Evolutionary conservation across 2,113 vertebrate genomes (phyloP).

Genomic region (Leucoraja erinaceus): DNA sequence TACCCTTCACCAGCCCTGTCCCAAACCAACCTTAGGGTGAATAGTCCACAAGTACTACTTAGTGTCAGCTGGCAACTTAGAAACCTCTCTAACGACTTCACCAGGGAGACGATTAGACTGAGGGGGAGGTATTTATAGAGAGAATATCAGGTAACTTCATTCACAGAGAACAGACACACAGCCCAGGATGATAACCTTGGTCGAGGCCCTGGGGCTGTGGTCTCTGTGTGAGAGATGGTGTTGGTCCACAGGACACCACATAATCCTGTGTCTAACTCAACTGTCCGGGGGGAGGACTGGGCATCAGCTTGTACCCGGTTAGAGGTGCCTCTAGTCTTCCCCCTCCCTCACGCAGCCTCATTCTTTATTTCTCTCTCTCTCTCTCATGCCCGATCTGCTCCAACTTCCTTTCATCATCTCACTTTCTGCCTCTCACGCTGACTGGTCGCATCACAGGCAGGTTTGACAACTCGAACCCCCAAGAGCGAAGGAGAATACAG

Average conservation of each 20-base stretch:
- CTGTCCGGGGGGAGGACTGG: background rate
- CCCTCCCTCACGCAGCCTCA: too few species aligned
- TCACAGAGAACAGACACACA: background rate
- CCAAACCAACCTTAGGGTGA: background rate
- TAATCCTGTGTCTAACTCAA: too few species aligned
- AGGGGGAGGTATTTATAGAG: conserved; percentile 4
- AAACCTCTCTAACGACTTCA: background rate
- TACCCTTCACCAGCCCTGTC: background rate
- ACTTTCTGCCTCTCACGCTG: background rate
- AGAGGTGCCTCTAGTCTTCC: too few species aligned
- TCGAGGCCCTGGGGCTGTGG: background rate
- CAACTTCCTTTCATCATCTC: background rate
- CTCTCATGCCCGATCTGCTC: background rate
- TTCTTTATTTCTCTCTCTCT: background rate
- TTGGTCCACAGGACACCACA: background rate
- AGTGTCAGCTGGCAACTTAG: background rate
- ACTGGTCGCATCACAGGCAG: too few species aligned
- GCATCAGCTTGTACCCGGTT: too few species aligned
- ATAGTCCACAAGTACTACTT: background rate
- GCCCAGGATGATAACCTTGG: background rate
- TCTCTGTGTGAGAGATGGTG: background rate
- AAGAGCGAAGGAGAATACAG: too few species aligned
- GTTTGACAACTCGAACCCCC: too few species aligned
- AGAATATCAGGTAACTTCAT: conserved; percentile 8
- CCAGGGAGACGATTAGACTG: conserved; percentile 2